Conservation (phyloP, 2,113 vertebrate species). For the Poicephalus meyeri region DNA sequence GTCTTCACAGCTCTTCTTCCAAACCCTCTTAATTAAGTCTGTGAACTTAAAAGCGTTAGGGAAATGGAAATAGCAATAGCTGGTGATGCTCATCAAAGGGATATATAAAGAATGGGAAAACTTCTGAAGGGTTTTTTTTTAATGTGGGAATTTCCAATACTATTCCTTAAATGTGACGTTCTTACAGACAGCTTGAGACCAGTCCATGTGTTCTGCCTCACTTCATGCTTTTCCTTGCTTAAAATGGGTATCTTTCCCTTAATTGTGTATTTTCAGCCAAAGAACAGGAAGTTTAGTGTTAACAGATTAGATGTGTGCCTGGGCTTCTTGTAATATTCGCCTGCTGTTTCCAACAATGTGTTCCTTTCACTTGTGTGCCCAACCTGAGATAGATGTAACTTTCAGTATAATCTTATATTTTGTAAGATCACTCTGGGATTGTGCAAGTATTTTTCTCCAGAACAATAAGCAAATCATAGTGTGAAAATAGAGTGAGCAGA, state of each 20-base stretch:
- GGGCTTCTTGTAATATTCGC: not conserved
- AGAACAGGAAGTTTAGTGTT: not conserved
- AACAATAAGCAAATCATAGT: not conserved
- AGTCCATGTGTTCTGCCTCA: rapidly evolving
- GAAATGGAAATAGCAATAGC: not conserved
- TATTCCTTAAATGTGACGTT: not conserved
- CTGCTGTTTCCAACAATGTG: not conserved
- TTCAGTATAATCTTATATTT: not conserved
- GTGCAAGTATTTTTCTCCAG: not conserved
- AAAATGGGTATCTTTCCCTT: not conserved
- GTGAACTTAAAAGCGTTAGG: not conserved
- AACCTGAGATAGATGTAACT: not conserved
- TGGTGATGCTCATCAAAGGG: not conserved
- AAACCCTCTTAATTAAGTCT: not conserved
- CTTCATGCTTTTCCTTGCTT: not conserved
- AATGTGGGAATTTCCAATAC: not conserved
- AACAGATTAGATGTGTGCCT: rapidly evolving
- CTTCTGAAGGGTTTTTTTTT: not conserved
- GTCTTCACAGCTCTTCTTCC: not conserved
- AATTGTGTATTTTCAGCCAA: not conserved
- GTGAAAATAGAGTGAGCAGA: not conserved
- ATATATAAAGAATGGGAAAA: not conserved
- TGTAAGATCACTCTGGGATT: not conserved
- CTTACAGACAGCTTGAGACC: not conserved
- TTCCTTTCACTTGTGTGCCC: not conserved